A percentile compares a stretch with the other conserved stretches of the same genome.
Conservation (phyloP, 2,888 invertebrate species). For the Drymonia ruficornis region DNA sequence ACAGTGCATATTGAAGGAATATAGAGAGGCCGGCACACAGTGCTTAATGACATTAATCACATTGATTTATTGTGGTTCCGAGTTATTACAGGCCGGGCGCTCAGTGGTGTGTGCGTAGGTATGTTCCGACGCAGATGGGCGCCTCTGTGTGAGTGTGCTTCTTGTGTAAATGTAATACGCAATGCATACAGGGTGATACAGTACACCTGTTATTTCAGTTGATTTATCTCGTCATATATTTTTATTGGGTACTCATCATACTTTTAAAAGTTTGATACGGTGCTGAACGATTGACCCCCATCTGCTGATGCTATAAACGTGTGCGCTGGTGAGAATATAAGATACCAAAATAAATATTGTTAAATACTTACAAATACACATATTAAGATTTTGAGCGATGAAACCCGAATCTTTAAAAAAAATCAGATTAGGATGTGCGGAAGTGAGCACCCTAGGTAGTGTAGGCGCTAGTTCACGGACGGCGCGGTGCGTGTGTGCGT, state of each 20-base stretch:
- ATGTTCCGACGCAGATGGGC: constrained; percentile 40
- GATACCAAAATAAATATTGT: too few species aligned
- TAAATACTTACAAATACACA: too few species aligned
- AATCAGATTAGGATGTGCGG: neutral
- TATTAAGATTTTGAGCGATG: too few species aligned
- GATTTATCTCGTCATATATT: constrained; percentile 9
- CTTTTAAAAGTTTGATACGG: neutral
- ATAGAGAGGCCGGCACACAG: constrained; percentile 85
- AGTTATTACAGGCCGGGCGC: constrained; percentile 83
- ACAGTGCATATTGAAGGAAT: constrained; percentile 85
- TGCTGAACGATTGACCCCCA: neutral
- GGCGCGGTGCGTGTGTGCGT: constrained; percentile 62
- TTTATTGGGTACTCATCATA: neutral
- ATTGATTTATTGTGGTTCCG: constrained; percentile 86
- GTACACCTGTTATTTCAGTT: constrained; percentile 48
- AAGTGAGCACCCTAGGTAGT: constrained; percentile 62
- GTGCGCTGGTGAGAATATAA: too few species aligned
- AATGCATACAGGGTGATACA: constrained; percentile 66
- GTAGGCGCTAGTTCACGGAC: constrained; percentile 61
- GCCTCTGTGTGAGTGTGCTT: constrained; percentile 59
- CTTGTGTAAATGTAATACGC: constrained; percentile 77
- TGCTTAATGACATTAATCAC: constrained; percentile 86
- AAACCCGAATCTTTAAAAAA: neutral
- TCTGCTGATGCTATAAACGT: too few species aligned
- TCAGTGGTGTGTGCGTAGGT: constrained; percentile 65